These are phyloP conservation scores for Tiliacea aurago DNA, from an alignment of 2,888 invertebrate species.

Conservation along the genomic window DNA sequence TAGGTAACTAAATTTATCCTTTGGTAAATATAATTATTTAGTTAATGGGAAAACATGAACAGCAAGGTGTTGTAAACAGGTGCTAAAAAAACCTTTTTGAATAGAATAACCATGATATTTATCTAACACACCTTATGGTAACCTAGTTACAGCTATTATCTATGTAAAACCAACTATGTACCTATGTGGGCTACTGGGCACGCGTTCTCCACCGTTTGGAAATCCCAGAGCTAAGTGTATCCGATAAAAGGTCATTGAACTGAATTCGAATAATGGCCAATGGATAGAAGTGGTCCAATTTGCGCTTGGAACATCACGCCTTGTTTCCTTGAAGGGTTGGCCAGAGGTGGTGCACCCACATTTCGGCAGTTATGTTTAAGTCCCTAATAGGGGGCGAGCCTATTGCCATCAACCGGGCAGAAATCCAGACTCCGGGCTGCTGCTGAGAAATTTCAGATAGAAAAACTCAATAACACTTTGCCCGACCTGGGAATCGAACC, in stretches of 20 bases:
- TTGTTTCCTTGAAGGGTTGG: too few relatives aligned
- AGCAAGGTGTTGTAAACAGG: not conserved
- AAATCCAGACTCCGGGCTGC: too few relatives aligned
- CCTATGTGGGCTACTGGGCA: not conserved
- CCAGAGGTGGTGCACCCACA: too few relatives aligned
- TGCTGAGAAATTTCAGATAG: too few relatives aligned
- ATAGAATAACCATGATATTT: conserved; percentile 14
- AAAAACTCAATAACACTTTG: too few relatives aligned
- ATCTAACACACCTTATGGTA: conserved; percentile 22
- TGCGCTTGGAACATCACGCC: too few relatives aligned
- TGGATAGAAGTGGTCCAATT: not conserved
- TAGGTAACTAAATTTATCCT: too few relatives aligned
- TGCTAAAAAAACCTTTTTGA: not conserved
- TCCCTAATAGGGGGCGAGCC: too few relatives aligned
- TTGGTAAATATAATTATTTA: not conserved
- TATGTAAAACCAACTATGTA: not conserved
- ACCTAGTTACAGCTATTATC: conserved; percentile 27
- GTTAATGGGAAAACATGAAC: not conserved
- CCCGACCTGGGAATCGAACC: too few relatives aligned
- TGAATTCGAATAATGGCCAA: not conserved
- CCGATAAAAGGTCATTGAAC: conserved; percentile 28
- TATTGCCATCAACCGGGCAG: too few relatives aligned
- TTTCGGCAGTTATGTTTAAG: too few relatives aligned
- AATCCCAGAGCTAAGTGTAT: conserved; percentile 1
- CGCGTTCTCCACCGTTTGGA: conserved; percentile 1